phyloP scores from a whole-genome alignment of 2,888 invertebrate species.

The Diaprepes abbreviatus region DNA sequence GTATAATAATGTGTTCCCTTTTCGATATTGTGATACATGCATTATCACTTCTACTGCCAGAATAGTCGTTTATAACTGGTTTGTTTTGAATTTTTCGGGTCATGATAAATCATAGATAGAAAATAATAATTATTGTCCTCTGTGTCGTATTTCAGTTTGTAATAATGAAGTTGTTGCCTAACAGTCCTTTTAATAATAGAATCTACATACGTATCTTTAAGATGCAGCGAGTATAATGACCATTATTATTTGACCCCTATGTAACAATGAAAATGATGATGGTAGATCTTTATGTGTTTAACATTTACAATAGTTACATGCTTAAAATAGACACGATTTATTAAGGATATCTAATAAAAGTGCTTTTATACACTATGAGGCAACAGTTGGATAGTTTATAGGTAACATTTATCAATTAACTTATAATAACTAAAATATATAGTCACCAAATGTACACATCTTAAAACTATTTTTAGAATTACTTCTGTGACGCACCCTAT shows the following conservation, averaged over 20 bases:
- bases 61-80: slow-evolving; percentile 41
- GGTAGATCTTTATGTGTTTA: background rate
- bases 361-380: no score
- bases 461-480: no score
- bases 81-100: slow-evolving; percentile 36
- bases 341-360: background rate
- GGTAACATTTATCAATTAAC: no score
- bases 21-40: slow-evolving; percentile 46
- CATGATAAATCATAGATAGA: slow-evolving; percentile 44
- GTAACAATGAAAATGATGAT: slow-evolving; percentile 10
- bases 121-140: slow-evolving; percentile 33
- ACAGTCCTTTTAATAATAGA: slow-evolving; percentile 22
- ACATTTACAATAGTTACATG: no score
- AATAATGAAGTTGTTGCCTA: slow-evolving; percentile 41
- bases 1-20: slow-evolving; percentile 46
- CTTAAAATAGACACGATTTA: no score
- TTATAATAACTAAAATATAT: no score
- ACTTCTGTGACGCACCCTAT: no score
- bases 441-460: no score
- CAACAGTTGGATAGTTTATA: no score
- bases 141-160: slow-evolving; percentile 26
- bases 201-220: slow-evolving; percentile 29
- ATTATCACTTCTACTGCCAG: slow-evolving; percentile 42
- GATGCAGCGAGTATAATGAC: slow-evolving; percentile 14
- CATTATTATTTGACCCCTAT: slow-evolving; percentile 15